Evolutionary conservation across 2,113 vertebrate genomes (phyloP).

Genomic region (Oncorhynchus gorbuscha): DNA sequence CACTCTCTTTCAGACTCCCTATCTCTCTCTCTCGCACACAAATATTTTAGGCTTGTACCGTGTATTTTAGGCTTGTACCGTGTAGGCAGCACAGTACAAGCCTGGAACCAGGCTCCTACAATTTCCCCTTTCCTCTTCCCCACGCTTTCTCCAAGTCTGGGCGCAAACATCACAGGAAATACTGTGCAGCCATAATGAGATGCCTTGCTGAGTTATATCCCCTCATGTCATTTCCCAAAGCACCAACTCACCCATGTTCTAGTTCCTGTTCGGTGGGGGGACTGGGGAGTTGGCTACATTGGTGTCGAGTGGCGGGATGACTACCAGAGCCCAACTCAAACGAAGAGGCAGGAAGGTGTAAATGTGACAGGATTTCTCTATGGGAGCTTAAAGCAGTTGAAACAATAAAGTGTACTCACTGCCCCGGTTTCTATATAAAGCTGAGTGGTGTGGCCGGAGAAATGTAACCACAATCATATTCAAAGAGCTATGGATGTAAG

Average conservation of each 20-base stretch:
- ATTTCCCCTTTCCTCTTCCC: conserved; percentile 30
- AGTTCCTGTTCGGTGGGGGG: background rate
- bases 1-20: background rate
- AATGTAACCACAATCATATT: no score
- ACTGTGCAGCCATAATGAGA: conserved; percentile 63
- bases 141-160: conserved; percentile 52
- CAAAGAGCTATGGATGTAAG: no score
- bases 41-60: no score
- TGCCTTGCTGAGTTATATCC: conserved; percentile 59
- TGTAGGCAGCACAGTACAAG: background rate
- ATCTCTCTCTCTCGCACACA: background rate
- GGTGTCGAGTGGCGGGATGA: background rate
- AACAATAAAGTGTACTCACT: no score
- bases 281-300: background rate
- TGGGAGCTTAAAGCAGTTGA: no score
- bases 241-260: conserved; percentile 11
- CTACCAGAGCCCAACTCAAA: no score
- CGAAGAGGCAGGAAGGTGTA: conserved; percentile 32
- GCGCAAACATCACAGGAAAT: conserved; percentile 56
- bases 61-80: no score
- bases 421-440: conserved; percentile 39
- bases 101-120: conserved; percentile 37
- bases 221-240: conserved; percentile 41
- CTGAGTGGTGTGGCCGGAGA: no score
- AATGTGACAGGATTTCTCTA: conserved; percentile 46